Base-by-base conservation (phyloP, 2,888 invertebrate species). In the Drosophila picticornis region DNA sequence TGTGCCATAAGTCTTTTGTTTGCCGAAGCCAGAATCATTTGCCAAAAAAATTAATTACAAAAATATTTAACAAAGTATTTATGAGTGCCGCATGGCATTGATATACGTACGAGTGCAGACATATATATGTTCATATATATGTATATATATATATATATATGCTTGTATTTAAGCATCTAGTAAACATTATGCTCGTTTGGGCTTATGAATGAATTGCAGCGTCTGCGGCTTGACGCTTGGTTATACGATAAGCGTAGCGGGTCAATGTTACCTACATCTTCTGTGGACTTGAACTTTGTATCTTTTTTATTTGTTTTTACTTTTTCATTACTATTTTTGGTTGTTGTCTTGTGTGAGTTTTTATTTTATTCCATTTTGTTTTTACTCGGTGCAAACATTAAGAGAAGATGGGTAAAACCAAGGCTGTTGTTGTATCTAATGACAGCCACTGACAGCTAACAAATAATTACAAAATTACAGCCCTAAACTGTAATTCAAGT, bases 241-340 rank as follows among this genome's bases (percentile, higher is more conserved):
- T 22, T 52, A 40, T 40, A 46, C 72, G 69, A 73, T 73, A 71
- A 76, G 57, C 67, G 56, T 68, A 32, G 55, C 70, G 73, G 81
- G 81, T 82, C 82, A 82, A 83, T 82, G 82, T 72, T 81, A 72
- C 69, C 72, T 48, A 60, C 71, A 72, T 72, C 84, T 75, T 79
- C 75, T 50, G 62, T 68, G 78, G 74, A 84, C 88, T 89, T 86
- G 89, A 86, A 89, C 85, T 86, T 86, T 86, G 75, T 75, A 58
- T 69, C 38, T 72, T 56, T 73, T 55, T 69, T 51, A 58, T 11
- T 48, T 60, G 56, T 57, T 43, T 58, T 19, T 13, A 9, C 9
- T 55, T 60, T 63, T 31, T 48, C 40, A 13, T 60, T 40, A 38
- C 25, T 48, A 2, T 59, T 55, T 74, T 69, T 40, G 13, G 27